phyloP scores from a whole-genome alignment of 2,113 vertebrate genomes.

The Phaetusa simplex region DNA sequence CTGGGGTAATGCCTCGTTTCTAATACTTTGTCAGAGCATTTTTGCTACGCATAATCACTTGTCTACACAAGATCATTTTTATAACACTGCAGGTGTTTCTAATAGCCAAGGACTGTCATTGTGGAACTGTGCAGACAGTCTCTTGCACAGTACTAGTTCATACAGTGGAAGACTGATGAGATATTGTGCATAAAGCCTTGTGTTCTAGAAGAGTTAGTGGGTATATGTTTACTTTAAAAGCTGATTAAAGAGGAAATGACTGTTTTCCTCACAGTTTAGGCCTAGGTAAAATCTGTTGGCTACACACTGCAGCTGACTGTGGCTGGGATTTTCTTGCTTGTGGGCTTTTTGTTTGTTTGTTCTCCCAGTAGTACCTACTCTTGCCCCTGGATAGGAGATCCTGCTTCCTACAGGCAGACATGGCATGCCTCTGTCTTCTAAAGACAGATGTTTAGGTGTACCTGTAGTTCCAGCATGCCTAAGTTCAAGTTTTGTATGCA shows the following conservation, averaged over 20 bases:
- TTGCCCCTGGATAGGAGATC: not conserved
- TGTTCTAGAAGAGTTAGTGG: too few relatives aligned
- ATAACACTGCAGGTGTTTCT: not conserved
- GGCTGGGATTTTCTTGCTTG: not conserved
- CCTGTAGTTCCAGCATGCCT: accelerated
- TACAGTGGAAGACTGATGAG: not conserved
- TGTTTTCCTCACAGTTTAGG: accelerated
- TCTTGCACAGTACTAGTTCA: not conserved
- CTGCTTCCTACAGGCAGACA: accelerated
- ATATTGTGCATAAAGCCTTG: accelerated
- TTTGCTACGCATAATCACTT: accelerated
- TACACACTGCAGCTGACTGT: accelerated
- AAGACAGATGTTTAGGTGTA: not conserved
- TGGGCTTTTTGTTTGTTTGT: not conserved
- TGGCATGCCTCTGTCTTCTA: not conserved
- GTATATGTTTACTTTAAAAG: not conserved
- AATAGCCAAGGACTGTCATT: accelerated
- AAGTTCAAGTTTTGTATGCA: accelerated
- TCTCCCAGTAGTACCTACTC: not conserved
- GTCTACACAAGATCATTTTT: accelerated
- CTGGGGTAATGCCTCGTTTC: accelerated
- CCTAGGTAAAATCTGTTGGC: not conserved
- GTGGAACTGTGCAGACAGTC: accelerated
- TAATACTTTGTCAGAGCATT: accelerated
- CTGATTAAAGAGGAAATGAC: not conserved